Evolutionary conservation across 1,140 invertebrate genomes (phyloP), one percentile per base, ranked within the genome.

Genomic region (Caenorhabditis remanei): DNA sequence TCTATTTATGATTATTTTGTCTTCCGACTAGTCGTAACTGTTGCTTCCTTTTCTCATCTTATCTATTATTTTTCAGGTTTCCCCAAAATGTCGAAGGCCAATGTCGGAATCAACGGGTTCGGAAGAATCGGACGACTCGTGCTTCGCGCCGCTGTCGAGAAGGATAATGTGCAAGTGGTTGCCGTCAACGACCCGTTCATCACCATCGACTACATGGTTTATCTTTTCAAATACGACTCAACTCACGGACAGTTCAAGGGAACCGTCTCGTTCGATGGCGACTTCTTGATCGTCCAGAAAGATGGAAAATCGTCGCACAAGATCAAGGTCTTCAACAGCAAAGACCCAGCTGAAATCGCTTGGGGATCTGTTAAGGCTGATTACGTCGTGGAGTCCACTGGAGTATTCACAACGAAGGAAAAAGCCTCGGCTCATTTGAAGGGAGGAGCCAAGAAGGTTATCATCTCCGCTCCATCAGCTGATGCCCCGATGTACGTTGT

Each of bases 191-290:
- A 94, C 90, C 94, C 94, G 8, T 94, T 94, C 90, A 94, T 94
- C 88, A 93, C 93, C 75, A 88, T 94, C 40, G 93, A 94, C 11
- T 94, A 94, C 89, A 94, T 94, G 97, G 97, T 94, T 2, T 99
- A 99, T 94, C 95, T 99, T 94, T 97, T 99, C 94, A 96, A 97
- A 92, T 98, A 98, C 93, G 98, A 99, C 93, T 98, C 97, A 16
- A 98, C 97, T 71, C 98, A 99, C 91, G 97, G 98, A 9, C 94
- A 93, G 89, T 97, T 95, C 94, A 96, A 97, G 92, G 96, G 97
- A 56, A 95, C 96, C 86, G 95, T 99, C 61, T 94, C 94, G 50
- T 94, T 95, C 63, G 95, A 96, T 84, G 96, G 94, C 91, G 95
- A 95, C 48, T 93, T 93, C 88, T 94, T 99, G 21, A 94, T 97